Base-by-base conservation (phyloP, 1,140 invertebrate species). In the Acarapis woodi region DNA sequence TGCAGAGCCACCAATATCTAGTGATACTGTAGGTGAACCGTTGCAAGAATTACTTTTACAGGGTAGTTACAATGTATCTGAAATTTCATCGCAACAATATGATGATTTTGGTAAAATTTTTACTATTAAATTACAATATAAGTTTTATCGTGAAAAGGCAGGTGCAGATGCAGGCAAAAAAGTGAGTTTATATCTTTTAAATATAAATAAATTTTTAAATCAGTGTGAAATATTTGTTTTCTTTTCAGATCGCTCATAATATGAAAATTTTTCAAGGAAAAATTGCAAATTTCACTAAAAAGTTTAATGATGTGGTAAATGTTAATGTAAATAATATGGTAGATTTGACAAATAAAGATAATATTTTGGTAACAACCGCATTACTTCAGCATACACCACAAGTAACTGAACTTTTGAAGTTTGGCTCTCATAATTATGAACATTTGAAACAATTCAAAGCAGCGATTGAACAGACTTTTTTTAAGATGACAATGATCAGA, bases 101-200 rank as follows among this genome's bases (percentile, higher is more conserved):
- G 90, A 99, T 60, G 75, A 88, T 50, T 99, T 76, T 54, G 87
- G 87, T 3, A 99, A 97, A 60, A 96, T 97, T 47, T 94, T 97
- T 57, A 97, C 90, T 0, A 67, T 94, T 12, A 99, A 99, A 57
- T 59, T 97, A 29, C 87, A 96, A 51, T 94, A 94, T 51, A 75
- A 96, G 22, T 88, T 93, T 55, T 99, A 97, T 56, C 93, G 93
- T 53, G 90, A 97, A 54, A 62, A 85, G 20, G 83, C 93, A 0
- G 90, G 90, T 3, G 79, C n/a, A n/a, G n/a, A n/a, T n/a, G n/a
- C n/a, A n/a, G n/a, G n/a, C n/a, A n/a, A n/a, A n/a, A n/a, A n/a
- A n/a, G n/a, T n/a, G n/a, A n/a, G n/a, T n/a, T n/a, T n/a, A n/a
- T n/a, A n/a, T n/a, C n/a, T n/a, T n/a, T n/a, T n/a, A n/a, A n/a